A percentile compares a stretch with the other conserved stretches of the same genome.
Evolutionary conservation across 2,888 invertebrate species (phyloP).

Genomic region (Fragum fragum): DNA sequence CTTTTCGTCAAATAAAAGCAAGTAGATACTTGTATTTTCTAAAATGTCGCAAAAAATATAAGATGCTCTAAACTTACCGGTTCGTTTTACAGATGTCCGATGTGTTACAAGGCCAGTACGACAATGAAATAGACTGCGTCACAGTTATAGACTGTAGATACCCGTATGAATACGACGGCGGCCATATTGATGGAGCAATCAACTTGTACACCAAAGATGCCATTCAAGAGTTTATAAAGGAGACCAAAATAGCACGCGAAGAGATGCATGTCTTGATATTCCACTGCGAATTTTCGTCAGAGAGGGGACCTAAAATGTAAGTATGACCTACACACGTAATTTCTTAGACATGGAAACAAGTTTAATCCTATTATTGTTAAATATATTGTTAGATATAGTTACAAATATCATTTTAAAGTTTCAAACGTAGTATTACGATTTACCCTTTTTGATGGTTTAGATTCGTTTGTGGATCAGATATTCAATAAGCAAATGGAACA

Average conservation of each 20-base stretch:
- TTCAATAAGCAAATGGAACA: too few relatives aligned
- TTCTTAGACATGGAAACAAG: too few relatives aligned
- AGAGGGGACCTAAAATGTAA: conserved; percentile 67
- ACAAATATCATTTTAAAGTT: too few relatives aligned
- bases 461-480: too few relatives aligned
- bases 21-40: too few relatives aligned
- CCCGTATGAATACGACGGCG: conserved; percentile 97
- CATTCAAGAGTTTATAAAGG: conserved; percentile 40
- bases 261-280: conserved; percentile 64
- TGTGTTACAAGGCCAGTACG: conserved; percentile 91
- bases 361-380: neutral
- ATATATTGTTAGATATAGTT: too few relatives aligned
- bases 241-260: neutral
- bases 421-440: too few relatives aligned
- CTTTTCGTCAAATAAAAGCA: too few relatives aligned
- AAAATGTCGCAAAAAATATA: too few relatives aligned
- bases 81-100: conserved; percentile 72
- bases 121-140: conserved; percentile 90
- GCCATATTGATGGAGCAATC: conserved; percentile 90
- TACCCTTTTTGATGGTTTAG: too few relatives aligned
- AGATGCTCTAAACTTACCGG: too few relatives aligned
- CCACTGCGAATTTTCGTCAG: conserved; percentile 68
- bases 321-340: too few relatives aligned
- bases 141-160: conserved; percentile 97
- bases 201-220: conserved; percentile 56